These are phyloP conservation scores for Prunella fulvescens DNA, from an alignment of 2,113 vertebrate genomes.

Conservation along the genomic window DNA sequence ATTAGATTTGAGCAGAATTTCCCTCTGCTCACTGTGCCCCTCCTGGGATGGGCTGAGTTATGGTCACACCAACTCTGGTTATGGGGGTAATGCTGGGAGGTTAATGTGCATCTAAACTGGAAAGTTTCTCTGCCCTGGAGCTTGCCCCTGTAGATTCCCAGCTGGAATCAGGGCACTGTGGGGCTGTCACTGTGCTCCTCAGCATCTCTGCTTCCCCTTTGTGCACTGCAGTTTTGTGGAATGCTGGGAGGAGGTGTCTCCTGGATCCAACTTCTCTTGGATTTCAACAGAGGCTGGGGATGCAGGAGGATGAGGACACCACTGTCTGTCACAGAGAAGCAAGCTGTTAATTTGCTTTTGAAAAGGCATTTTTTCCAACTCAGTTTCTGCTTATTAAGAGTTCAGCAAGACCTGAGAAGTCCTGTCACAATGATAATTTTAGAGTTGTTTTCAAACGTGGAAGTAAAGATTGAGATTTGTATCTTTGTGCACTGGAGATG, in stretches of 20 bases:
- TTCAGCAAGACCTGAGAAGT: background rate
- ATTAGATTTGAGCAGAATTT: background rate
- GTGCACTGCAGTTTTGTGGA: background rate
- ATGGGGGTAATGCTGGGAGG: background rate
- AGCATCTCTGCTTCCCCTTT: background rate
- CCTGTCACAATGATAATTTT: background rate
- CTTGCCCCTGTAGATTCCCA: background rate
- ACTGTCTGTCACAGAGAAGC: background rate
- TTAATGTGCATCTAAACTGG: background rate
- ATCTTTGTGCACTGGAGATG: background rate
- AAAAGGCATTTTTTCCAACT: background rate
- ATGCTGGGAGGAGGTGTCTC: background rate
- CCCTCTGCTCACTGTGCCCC: background rate
- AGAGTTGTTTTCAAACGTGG: background rate
- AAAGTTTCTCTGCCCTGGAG: background rate
- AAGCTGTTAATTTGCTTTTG: background rate
- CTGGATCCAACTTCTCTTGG: background rate
- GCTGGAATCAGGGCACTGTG: background rate
- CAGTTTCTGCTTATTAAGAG: background rate
- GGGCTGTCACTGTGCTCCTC: background rate
- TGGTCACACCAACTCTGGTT: background rate
- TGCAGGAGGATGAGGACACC: background rate
- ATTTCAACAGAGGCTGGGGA: background rate
- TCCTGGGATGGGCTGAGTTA: background rate
- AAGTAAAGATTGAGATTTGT: background rate